These are phyloP conservation scores for Tholera decimalis DNA, from an alignment of 2,888 invertebrate genomes.

Conservation along the genomic window DNA sequence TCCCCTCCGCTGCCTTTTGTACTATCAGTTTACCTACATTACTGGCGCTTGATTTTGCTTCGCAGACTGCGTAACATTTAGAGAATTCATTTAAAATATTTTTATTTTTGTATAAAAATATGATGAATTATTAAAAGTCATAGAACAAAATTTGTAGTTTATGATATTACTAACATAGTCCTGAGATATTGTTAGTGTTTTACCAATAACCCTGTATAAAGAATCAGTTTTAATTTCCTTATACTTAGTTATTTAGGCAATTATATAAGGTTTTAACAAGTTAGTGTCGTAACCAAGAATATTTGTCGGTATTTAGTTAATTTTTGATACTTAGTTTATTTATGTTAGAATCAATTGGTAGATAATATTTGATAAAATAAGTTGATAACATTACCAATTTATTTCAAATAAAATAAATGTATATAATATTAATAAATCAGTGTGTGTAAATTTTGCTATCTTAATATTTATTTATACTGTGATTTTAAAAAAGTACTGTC, in stretches of 20 bases:
- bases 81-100: too few species aligned
- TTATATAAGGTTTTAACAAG: constrained; percentile 22
- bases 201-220: too few species aligned
- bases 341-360: constrained; percentile 18
- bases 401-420: constrained; percentile 19
- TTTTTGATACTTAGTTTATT: constrained; percentile 30
- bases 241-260: constrained; percentile 22
- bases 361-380: constrained; percentile 18
- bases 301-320: constrained; percentile 15
- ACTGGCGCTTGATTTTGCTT: too few species aligned
- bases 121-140: too few species aligned
- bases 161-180: too few species aligned
- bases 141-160: too few species aligned
- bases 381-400: constrained; percentile 21
- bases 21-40: too few species aligned
- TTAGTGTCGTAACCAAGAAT: constrained; percentile 11
- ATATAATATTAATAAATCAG: constrained; percentile 42
- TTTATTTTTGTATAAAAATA: too few species aligned
- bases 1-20: too few species aligned
- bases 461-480: constrained; percentile 34
- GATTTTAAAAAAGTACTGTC: constrained; percentile 10
- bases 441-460: constrained; percentile 54
- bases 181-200: too few species aligned
- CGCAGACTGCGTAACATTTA: too few species aligned
- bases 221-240: not conserved